These are phyloP conservation scores for Quiscalus mexicanus DNA, from an alignment of 2,113 vertebrate genomes.

Conservation along the genomic window DNA sequence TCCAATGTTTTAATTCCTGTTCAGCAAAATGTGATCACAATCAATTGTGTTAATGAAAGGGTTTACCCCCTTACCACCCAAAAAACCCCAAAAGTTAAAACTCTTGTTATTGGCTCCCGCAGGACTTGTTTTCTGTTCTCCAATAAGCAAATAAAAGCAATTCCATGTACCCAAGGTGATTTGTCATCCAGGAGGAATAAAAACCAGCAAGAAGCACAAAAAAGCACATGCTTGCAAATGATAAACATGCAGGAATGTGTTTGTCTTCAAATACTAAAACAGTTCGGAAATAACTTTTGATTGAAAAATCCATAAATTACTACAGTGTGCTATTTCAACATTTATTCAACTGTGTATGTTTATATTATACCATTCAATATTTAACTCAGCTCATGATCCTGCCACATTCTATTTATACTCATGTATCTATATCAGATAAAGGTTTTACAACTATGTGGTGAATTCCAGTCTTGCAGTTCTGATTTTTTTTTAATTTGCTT, in stretches of 20 bases:
- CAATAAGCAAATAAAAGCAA: neutral
- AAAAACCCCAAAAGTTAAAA: neutral
- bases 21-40: neutral
- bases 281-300: neutral
- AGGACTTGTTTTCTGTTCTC: neutral
- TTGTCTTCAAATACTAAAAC: neutral
- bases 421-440: neutral
- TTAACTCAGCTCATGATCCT: neutral
- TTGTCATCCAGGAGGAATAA: neutral
- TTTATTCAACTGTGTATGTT: neutral
- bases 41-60: neutral
- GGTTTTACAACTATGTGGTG: neutral
- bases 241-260: neutral
- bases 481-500: neutral
- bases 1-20: neutral
- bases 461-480: neutral
- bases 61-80: neutral
- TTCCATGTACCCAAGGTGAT: neutral
- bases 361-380: conserved; percentile 31
- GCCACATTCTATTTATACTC: neutral
- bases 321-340: neutral
- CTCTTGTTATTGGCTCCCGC: neutral
- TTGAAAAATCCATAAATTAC: conserved; percentile 18
- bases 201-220: neutral
- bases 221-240: neutral